Base-by-base conservation (phyloP, 2,888 invertebrate species). In the Rhodophaea formosa region DNA sequence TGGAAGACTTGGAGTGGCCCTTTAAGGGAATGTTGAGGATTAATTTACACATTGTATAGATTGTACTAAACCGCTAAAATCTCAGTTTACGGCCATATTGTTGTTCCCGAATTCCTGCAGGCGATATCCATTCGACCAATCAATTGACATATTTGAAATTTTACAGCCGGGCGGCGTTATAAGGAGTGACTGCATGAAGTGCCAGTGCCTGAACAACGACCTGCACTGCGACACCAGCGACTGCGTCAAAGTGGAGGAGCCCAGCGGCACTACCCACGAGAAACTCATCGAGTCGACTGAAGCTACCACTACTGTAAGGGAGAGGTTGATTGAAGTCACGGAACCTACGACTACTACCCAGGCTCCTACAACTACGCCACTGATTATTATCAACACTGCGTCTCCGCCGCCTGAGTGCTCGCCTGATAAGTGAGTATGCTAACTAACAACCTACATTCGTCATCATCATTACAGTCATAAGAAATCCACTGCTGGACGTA, bases 191-290 rank as follows among this genome's bases (percentile, higher is more conserved):
- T 96, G 96, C 72, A 93, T 94, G 69, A 91, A 93, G 12, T 97
- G 97, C 72, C 97, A 97, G 68, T 97, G 97, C 70, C 87, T 96
- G 7, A 93, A 95, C 72, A 97, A 97, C 82, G 92, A 92, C 17
- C 93, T 95, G 60, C 92, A 93, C 49, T 97, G 97, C 74, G 94
- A 94, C 74, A 81, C 91, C 30, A 87, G 75, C 16, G 79, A 82
- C 1, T 95, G 95, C 65, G 16, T 55, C 35, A 3, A n/a, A 8
- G 7, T 32, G 3, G 14, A 17, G 12, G 46, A 46, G 12, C 68
- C 79, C 7, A 62, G 70, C n/a, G 62, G 77, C n/a, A 43, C 55
- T 6, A 62, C 70, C 14, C 15, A 15, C 15, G 51, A 39, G 8
- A 30, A 16, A n/a, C 35, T 51, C 0, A 14, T 43, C 8, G 53